Conservation (phyloP, 2,888 invertebrate genomes). For the Acronicta alni region DNA sequence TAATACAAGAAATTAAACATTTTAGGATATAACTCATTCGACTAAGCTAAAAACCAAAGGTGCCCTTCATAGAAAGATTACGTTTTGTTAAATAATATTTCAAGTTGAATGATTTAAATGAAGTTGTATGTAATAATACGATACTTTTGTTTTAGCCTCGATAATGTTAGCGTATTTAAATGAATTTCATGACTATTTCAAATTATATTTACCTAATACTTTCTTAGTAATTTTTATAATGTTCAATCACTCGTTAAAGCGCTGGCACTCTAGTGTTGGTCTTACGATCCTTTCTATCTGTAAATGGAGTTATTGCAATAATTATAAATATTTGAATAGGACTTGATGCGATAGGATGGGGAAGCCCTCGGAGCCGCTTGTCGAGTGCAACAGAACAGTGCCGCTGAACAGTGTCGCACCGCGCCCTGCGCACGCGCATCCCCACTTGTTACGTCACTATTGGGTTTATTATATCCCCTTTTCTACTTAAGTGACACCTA, state of each 20-base stretch:
- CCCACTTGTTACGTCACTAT: constrained; percentile 18
- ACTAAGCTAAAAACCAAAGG: constrained; percentile 95
- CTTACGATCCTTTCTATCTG: constrained; percentile 81
- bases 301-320: constrained; percentile 80
- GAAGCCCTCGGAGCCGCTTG: constrained; percentile 65
- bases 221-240: constrained; percentile 87
- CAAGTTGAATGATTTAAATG: constrained; percentile 88
- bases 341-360: constrained; percentile 63
- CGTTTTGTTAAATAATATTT: constrained; percentile 89
- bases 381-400: constrained; percentile 64
- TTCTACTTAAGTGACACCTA: constrained; percentile 70
- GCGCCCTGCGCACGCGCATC: constrained; percentile 51
- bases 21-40: constrained; percentile 89
- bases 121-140: constrained; percentile 87
- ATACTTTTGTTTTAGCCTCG: constrained; percentile 87
- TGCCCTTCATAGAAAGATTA: constrained; percentile 92
- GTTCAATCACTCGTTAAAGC: constrained; percentile 88
- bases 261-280: constrained; percentile 89
- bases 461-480: constrained; percentile 54
- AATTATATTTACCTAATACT: constrained; percentile 88
- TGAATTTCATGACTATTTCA: constrained; percentile 87
- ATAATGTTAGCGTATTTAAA: constrained; percentile 87
- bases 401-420: constrained; percentile 67
- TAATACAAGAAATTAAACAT: constrained; percentile 87
- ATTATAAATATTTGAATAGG: constrained; percentile 63